Base-by-base conservation (phyloP, 2,797 vertebrate species). In the Neosalanx taihuensis region DNA sequence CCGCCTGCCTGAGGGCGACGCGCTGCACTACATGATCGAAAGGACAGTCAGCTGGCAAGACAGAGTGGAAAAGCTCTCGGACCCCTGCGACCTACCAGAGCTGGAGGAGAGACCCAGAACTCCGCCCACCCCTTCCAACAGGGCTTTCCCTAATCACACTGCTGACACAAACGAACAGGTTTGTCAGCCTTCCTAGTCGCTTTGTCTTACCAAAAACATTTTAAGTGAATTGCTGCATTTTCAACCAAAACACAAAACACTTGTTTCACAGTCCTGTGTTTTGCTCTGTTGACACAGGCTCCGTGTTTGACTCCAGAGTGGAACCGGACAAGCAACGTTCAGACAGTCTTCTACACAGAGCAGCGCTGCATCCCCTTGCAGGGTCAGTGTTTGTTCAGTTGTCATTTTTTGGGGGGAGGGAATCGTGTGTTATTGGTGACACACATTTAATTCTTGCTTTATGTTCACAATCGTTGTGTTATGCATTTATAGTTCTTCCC, bases 11-110 rank as follows among this genome's bases (percentile, higher is more conserved):
- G 97, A 99, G 85, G 97, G 97, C 18, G 96, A 99, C 0, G 97
- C 96, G 0, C 90, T 99, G 71, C 94, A 93, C 41, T 96, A 95
- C 46, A 82, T 98, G 91, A 94, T 96, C 0, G 96, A 99, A 87
- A 93, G 96, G 85, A 95, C 97, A 59, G 89, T 95, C 65, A 91
- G 88, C 92, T 99, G 98, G 98, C 97, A 99, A 84, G 93, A 94
- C 67, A 91, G 92, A 64, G 94, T 94, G 0, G 94, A 94, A 74
- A 92, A 94, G 68, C 84, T 96, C 80, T 89, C 93, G 29, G 91
- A 95, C 65, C 90, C 92, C 58, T 94, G 90, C 80, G 91, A 90
- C 71, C 87, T 94, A 41, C 89, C 89, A 35, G 89, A 89, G 51
- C 78, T 88, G 79, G 94, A 93, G 60, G 93, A 93, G 35, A 78